Conservation (phyloP, 1,140 invertebrate species). For the Rhynchophorus ferrugineus region DNA sequence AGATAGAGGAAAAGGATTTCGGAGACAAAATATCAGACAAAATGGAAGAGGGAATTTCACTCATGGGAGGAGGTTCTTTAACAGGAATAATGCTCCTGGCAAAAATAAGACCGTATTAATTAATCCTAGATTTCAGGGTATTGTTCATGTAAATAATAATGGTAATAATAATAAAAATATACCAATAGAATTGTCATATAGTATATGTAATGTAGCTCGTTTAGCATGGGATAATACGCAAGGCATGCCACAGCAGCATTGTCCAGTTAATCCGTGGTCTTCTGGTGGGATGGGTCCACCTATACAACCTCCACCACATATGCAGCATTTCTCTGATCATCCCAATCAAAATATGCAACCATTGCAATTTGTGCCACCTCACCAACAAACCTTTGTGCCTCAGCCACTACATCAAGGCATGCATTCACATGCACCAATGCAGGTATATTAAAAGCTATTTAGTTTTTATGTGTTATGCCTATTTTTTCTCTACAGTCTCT, state of each 20-base stretch:
- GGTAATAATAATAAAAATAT: constrained; percentile 9
- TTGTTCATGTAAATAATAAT: constrained; percentile 22
- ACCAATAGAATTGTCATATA: background rate
- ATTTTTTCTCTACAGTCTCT: background rate
- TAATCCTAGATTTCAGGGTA: constrained; percentile 23
- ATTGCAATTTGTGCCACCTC: background rate
- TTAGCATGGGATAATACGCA: constrained; percentile 24
- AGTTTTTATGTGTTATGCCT: background rate
- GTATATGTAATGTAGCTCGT: constrained; percentile 17
- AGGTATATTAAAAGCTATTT: constrained; percentile 1
- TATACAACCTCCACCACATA: constrained; percentile 4
- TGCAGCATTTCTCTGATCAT: constrained; percentile 7
- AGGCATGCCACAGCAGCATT: constrained; percentile 7
- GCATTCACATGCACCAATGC: constrained; percentile 3
- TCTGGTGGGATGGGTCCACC: background rate
- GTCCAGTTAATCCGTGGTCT: constrained; percentile 5
- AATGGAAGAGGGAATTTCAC: constrained; percentile 1
- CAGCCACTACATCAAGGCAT: background rate
- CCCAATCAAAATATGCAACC: background rate
- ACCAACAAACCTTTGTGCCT: background rate
- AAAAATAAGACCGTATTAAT: constrained; percentile 25
- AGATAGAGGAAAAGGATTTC: background rate
- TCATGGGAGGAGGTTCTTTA: constrained; percentile 1
- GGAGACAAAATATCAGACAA: constrained; percentile 8
- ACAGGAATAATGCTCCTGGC: background rate